Conservation (phyloP, 2,113 vertebrate species). For the Catagonus wagneri region DNA sequence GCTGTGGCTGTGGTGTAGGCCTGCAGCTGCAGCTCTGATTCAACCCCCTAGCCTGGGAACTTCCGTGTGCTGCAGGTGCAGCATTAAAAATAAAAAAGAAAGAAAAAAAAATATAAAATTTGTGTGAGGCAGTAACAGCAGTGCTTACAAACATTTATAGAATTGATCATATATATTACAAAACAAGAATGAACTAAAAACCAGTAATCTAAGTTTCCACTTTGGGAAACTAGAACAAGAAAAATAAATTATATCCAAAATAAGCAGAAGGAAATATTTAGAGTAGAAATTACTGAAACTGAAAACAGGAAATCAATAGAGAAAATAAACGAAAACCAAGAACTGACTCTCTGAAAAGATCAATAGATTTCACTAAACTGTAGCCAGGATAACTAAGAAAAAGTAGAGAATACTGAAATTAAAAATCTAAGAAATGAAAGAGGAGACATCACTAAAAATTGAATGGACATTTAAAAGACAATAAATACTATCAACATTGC, state of each 20-base stretch:
- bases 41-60: no score
- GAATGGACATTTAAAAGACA: neutral
- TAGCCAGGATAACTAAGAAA: neutral
- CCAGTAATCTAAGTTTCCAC: neutral
- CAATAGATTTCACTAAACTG: neutral
- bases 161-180: neutral
- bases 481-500: neutral
- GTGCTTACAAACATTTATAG: neutral
- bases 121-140: neutral
- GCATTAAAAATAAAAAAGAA: no score
- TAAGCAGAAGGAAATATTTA: neutral
- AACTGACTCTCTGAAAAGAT: neutral
- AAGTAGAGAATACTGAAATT: neutral
- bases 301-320: neutral
- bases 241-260: neutral
- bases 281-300: conserved; percentile 12
- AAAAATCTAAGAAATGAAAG: neutral
- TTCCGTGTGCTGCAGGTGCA: no score
- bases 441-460: neutral
- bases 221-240: neutral
- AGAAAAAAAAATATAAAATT: neutral
- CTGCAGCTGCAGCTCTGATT: no score
- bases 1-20: no score
- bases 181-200: neutral
- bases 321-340: neutral